Evolutionary conservation across 2,888 invertebrate species (phyloP).

Genomic region (Emmelina monodactyla): DNA sequence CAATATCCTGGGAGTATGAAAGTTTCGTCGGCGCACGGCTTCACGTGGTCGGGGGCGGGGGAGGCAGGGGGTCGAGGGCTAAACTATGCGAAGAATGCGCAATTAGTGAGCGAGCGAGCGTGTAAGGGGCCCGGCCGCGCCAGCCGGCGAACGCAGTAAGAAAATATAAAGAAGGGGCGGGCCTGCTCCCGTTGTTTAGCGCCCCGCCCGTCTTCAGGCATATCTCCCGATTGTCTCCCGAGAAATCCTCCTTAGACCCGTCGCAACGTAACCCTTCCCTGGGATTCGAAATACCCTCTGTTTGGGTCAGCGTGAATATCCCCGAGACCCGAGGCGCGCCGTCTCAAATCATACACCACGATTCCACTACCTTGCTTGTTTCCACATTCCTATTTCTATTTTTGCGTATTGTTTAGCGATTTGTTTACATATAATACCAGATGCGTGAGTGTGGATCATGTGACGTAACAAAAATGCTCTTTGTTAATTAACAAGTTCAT

Average conservation of each 20-base stretch:
- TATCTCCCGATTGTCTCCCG: conserved; percentile 67
- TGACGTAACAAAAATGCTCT: background rate
- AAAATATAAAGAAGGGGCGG: conserved; percentile 76
- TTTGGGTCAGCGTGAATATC: conserved; percentile 64
- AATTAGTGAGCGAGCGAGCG: conserved; percentile 89
- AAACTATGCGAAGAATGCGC: conserved; percentile 97
- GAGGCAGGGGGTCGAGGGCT: conserved; percentile 71
- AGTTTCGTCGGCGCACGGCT: conserved; percentile 64
- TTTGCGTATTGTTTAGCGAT: background rate
- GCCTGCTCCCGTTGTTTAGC: conserved; percentile 64
- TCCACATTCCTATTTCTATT: conserved; percentile 29
- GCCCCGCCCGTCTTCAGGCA: conserved; percentile 63
- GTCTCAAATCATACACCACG: conserved; percentile 8
- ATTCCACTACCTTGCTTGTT: conserved; percentile 4
- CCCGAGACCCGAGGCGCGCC: conserved; percentile 11
- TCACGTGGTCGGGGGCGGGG: conserved; percentile 63
- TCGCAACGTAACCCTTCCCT: conserved; percentile 60
- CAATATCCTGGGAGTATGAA: conserved; percentile 65
- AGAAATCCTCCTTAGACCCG: conserved; percentile 60
- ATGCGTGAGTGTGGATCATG: conserved; percentile 7
- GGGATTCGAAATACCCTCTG: conserved; percentile 57
- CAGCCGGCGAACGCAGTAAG: conserved; percentile 68
- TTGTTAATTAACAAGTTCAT: no score
- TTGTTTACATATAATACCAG: background rate
- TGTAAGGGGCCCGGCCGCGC: conserved; percentile 69